These are phyloP conservation scores for Drosophila sp. DNA, from an alignment of 1,140 invertebrate species.

Conservation along the genomic window DNA sequence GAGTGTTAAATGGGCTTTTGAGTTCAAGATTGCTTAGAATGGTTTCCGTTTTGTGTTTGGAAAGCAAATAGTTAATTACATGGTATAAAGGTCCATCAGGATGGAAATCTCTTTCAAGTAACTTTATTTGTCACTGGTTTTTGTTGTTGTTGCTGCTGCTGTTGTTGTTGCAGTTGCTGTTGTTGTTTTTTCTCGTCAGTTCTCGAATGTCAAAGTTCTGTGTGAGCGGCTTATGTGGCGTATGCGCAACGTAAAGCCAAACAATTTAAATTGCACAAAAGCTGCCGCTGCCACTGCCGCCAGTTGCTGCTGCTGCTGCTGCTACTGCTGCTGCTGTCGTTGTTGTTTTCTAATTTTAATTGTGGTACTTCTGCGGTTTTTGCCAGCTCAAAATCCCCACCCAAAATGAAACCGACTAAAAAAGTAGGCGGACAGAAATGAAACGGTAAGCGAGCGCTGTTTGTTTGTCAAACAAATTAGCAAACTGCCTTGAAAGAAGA, in stretches of 20 bases:
- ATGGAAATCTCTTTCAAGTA: constrained; percentile 1
- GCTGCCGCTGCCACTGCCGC: constrained; percentile 20
- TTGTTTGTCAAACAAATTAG: constrained; percentile 74
- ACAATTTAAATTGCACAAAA: constrained; percentile 64
- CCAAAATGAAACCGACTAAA: constrained; percentile 6
- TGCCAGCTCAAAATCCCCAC: constrained; percentile 39
- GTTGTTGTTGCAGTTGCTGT: background rate
- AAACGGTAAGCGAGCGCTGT: constrained; percentile 44
- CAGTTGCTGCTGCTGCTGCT: constrained; percentile 16
- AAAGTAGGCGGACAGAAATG: constrained; percentile 19
- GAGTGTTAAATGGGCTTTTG: no score
- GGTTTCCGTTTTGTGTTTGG: background rate
- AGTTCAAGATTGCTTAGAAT: no score
- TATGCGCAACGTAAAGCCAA: constrained; percentile 59
- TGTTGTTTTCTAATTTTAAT: constrained; percentile 67
- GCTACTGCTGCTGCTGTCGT: constrained; percentile 22
- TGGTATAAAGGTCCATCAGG: background rate
- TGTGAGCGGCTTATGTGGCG: constrained; percentile 53
- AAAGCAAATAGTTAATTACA: constrained; percentile 8
- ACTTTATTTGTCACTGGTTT: constrained; percentile 7
- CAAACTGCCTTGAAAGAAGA: constrained; percentile 58
- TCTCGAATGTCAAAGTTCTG: constrained; percentile 20
- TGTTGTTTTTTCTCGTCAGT: background rate
- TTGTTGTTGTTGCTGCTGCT: background rate
- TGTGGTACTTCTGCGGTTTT: constrained; percentile 54